These are phyloP conservation scores for Chirona hameri DNA, from an alignment of 2,888 invertebrate species.

Conservation along the genomic window DNA sequence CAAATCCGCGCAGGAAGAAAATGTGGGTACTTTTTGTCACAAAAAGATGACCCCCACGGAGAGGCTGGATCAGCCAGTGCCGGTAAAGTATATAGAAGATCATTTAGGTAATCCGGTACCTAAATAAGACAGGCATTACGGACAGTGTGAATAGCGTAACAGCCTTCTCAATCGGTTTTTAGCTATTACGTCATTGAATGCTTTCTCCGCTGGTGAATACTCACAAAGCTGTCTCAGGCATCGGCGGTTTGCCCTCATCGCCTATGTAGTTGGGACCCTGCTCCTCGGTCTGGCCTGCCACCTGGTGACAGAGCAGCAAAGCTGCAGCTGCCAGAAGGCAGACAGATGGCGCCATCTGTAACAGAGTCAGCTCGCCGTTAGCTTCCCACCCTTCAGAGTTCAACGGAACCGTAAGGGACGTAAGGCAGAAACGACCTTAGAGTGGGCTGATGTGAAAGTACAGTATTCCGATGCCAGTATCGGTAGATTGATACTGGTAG, in stretches of 20 bases:
- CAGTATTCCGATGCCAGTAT: background rate
- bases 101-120: too few relatives aligned
- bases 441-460: background rate
- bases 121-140: too few relatives aligned
- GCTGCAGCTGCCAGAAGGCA: constrained; percentile 4
- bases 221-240: constrained; percentile 39
- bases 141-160: too few relatives aligned
- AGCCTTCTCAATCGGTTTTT: too few relatives aligned
- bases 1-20: too few relatives aligned
- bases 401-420: background rate
- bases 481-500: too few relatives aligned
- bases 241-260: constrained; percentile 35
- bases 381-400: background rate
- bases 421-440: background rate
- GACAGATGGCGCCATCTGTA: constrained; percentile 5
- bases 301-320: constrained; percentile 33
- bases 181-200: too few relatives aligned
- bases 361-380: background rate
- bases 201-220: background rate
- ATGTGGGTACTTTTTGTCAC: too few relatives aligned
- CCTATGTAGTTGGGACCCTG: constrained; percentile 37
- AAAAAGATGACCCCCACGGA: too few relatives aligned
- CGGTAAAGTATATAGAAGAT: too few relatives aligned
- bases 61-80: too few relatives aligned
- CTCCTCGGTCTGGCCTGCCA: constrained; percentile 34